Evolutionary conservation across 2,113 vertebrate genomes (phyloP), one percentile per base, ranked within the genome.

Genomic region (Rhynchopsitta pachyrhyncha): DNA sequence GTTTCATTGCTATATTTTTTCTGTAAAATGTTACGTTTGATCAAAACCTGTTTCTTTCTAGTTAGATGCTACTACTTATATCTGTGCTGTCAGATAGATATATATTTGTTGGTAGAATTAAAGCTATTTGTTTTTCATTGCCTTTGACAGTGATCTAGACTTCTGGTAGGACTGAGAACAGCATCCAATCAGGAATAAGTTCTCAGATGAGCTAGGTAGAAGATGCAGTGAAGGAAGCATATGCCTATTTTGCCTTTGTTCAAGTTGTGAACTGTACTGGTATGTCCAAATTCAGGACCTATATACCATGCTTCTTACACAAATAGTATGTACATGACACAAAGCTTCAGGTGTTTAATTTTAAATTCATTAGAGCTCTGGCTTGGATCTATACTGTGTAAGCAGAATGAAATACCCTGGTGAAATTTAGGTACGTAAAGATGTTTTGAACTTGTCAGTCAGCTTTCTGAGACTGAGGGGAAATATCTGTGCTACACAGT

Each of bases 291-390:
- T 46, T 33, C 25, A 39, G 29, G 17, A 82, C 11, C 11, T 0
- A 0, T 75, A 22, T 41, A 31, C 13, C 3, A 11, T 49, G 28
- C 1, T 10, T 5, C 7, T 59, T 31, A 8, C 4, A 4, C 35
- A 20, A 76, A 14, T 59, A 68, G n/a, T 25, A 39, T 11, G 7
- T 66, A 4, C 29, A 6, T 80, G 8, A 67, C 33, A 18, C 7
- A 62, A 68, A 75, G 19, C 23, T 18, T 75, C 7, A 49, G 1
- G 7, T 27, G 78, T 50, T 87, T 3, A 46, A 81, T 63, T 20
- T 13, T 15, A 7, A 16, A 39, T 59, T 50, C 0, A 1, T 78
- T 71, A 39, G 8, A 75, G 16, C 9, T 42, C 16, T 49, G n/a
- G 9, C 12, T 85, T 85, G 2, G 33, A 31, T 52, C 27, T 82